phyloP scores from a whole-genome alignment of 2,797 vertebrate species.

The Myotis planiceps region DNA sequence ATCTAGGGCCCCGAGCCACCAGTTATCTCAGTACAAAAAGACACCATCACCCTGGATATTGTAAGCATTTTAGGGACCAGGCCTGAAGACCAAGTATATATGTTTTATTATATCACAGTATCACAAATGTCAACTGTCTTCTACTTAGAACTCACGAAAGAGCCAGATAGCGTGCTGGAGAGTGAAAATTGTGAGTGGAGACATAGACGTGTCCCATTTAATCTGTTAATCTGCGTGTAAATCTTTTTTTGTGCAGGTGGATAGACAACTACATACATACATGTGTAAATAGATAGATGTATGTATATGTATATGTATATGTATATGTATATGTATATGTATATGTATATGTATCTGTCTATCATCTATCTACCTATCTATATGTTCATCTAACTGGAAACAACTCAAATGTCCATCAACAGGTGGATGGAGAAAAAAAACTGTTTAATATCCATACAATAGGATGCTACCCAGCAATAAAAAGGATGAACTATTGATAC shows the following conservation, averaged over 20 bases:
- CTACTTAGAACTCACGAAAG: neutral
- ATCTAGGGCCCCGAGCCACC: neutral
- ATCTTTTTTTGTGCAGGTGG: neutral
- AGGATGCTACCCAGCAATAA: neutral
- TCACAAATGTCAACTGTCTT: neutral
- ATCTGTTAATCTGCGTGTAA: neutral
- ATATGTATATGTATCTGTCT: neutral
- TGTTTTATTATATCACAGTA: neutral
- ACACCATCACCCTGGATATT: neutral
- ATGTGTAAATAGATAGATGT: neutral
- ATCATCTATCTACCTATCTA: neutral
- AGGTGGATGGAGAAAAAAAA: neutral
- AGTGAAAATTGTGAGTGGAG: neutral
- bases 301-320: too few species aligned
- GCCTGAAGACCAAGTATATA: neutral
- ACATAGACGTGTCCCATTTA: neutral
- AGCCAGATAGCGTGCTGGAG: neutral
- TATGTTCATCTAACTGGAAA: neutral
- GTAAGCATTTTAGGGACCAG: neutral
- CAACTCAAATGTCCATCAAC: neutral
- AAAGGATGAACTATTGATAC: neutral
- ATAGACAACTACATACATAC: neutral
- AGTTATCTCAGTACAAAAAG: neutral
- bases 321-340: too few species aligned
- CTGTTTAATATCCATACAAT: neutral